Percentiles rank a stretch among this genome's conserved stretches.
phyloP scores from a whole-genome alignment of 2,888 invertebrate genomes.

The Protonemura montana region DNA sequence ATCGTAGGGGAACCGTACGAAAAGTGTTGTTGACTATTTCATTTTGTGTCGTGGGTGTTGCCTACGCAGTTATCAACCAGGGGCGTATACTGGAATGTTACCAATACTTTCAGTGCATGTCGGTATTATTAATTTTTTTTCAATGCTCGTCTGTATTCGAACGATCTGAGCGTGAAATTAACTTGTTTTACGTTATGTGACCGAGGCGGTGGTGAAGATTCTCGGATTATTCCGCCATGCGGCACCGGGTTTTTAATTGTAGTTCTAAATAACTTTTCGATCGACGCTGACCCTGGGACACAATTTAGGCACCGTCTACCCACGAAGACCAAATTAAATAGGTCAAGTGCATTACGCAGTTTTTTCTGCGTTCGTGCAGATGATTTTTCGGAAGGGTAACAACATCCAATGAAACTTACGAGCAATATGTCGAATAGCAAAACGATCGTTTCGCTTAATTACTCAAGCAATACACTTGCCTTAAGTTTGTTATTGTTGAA shows the following conservation, averaged over 20 bases:
- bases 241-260: background rate
- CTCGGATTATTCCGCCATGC: background rate
- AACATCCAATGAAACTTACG: too few relatives aligned
- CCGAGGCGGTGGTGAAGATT: background rate
- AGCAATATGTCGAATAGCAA: too few relatives aligned
- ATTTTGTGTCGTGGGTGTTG: background rate
- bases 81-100: background rate
- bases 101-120: background rate
- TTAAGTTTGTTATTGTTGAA: too few relatives aligned
- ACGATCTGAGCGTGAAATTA: background rate
- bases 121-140: background rate
- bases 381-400: background rate
- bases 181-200: background rate
- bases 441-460: too few relatives aligned
- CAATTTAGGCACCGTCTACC: background rate
- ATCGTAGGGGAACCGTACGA: too few relatives aligned
- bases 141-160: background rate
- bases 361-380: too few relatives aligned
- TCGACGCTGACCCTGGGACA: background rate
- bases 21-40: background rate
- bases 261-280: background rate
- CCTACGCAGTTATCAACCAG: background rate
- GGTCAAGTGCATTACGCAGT: background rate
- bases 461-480: too few relatives aligned
- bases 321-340: background rate